Conservation (phyloP, 2,888 invertebrate genomes). For the Chrysina gloriosa region DNA sequence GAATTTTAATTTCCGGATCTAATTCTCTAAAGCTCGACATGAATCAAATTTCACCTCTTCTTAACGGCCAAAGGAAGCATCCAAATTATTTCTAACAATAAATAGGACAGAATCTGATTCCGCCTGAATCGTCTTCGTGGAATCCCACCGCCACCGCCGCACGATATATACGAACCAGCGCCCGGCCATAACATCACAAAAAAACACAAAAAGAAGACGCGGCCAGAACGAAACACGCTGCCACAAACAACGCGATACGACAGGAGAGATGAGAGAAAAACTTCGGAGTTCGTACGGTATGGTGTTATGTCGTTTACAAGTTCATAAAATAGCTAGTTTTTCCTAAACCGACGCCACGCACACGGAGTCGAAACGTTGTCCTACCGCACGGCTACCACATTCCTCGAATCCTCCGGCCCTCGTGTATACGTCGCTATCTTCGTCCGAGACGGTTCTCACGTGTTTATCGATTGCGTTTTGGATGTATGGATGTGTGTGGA, state of each 20-base stretch:
- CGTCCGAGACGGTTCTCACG: too few relatives aligned
- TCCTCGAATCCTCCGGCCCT: slow-evolving; percentile 49
- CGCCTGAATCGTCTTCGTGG: slow-evolving; percentile 29
- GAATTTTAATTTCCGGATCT: too few relatives aligned
- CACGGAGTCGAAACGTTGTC: slow-evolving; percentile 48
- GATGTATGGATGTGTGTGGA: too few relatives aligned
- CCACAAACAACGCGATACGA: slow-evolving; percentile 9
- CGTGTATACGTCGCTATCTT: slow-evolving; percentile 45
- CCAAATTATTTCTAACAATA: too few relatives aligned
- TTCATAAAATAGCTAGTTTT: slow-evolving; percentile 49
- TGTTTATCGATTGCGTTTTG: too few relatives aligned
- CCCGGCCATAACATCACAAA: neutral
- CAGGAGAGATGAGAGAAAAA: slow-evolving; percentile 40
- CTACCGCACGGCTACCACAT: slow-evolving; percentile 53
- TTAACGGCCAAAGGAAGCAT: too few relatives aligned
- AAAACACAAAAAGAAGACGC: neutral
- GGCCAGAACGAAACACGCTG: neutral
- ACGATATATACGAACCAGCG: neutral
- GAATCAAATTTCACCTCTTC: too few relatives aligned
- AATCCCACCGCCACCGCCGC: slow-evolving; percentile 18
- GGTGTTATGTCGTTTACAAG: slow-evolving; percentile 49
- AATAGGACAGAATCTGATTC: too few relatives aligned
- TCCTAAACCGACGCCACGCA: slow-evolving; percentile 43
- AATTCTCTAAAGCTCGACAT: too few relatives aligned
- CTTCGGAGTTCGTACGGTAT: slow-evolving; percentile 48